Evolutionary conservation across 2,113 vertebrate genomes (phyloP), one percentile per base, ranked within the genome.

Genomic region (Sitta europaea): DNA sequence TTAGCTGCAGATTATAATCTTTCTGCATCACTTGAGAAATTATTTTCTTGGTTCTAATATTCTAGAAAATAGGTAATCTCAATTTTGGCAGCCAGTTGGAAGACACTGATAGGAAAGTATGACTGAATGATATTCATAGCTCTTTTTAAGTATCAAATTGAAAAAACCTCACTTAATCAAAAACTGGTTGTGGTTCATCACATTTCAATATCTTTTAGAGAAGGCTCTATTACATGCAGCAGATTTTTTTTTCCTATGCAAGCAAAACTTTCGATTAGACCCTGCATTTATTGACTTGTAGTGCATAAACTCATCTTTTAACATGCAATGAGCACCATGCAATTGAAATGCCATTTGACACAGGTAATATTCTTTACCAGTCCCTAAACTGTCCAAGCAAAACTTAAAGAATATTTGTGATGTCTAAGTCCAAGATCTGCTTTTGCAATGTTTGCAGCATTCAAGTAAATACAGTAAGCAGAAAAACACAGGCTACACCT

Each of bases 61-160:
- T 96, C 58, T 81, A 92, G 95, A 96, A 97, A 95, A 96, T 47
- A 95, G 72, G 73, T 94, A 81, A 93, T 96, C 89, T 95, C 53
- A 1, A 88, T 75, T 88, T 96, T 91, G 76, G 86, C 67, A 88
- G 84, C 88, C 82, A 93, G 86, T 97, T 95, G 95, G 97, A 96
- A 80, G 24, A 70, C 92, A 90, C 5, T 97, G 97, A 96, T 97
- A 97, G 96, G 94, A 87, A 79, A 95, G 55, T 96, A 86, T 85
- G 94, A 97, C 77, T 53, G 95, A 98, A 97, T 17, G 11, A 97
- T 97, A 98, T 98, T 98, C 97, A 98, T 94, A 97, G 93, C 65
- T 96, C 79, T 91, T 97, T 97, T 96, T 96, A 98, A 98, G 91
- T 92, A 94, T 80, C 86, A 97, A 98, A 98, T 97, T 97, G 98